Conservation (phyloP, 2,113 vertebrate genomes). For the Cygnus atratus region DNA sequence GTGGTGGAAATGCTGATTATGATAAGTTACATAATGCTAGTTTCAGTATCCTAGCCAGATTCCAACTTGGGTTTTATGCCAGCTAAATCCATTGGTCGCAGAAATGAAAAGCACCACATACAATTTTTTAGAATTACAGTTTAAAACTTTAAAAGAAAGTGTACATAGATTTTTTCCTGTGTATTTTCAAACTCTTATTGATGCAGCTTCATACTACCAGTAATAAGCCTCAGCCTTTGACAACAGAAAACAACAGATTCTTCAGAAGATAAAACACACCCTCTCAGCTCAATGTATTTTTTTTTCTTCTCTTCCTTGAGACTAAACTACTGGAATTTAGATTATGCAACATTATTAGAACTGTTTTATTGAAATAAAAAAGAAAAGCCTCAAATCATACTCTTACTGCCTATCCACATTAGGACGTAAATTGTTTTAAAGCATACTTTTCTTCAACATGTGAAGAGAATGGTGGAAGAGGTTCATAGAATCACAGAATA, state of each 20-base stretch:
- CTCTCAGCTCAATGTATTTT: not conserved
- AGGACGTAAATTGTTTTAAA: not conserved
- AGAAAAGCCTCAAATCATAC: not conserved
- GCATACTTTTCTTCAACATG: not conserved
- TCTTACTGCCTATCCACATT: not conserved
- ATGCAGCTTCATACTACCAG: not conserved
- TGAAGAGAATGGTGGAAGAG: not conserved
- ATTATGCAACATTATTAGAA: not conserved
- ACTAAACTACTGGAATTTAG: not conserved
- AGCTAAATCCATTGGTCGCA: constrained; percentile 9
- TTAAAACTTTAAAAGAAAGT: constrained; percentile 4
- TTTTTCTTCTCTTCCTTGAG: not conserved
- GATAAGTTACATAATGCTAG: not conserved
- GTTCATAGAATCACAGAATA: too few species aligned
- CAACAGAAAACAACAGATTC: not conserved
- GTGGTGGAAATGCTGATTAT: constrained; percentile 16
- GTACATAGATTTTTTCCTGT: not conserved
- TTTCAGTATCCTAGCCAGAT: not conserved
- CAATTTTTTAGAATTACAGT: not conserved
- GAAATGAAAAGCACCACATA: not conserved
- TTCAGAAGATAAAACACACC: not conserved
- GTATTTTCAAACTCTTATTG: not conserved
- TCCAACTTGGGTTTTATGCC: not conserved
- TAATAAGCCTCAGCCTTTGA: not conserved
- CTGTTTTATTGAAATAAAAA: not conserved